Evolutionary conservation across 2,113 vertebrate genomes (phyloP).

Genomic region (Ceyx cyanopectus): DNA sequence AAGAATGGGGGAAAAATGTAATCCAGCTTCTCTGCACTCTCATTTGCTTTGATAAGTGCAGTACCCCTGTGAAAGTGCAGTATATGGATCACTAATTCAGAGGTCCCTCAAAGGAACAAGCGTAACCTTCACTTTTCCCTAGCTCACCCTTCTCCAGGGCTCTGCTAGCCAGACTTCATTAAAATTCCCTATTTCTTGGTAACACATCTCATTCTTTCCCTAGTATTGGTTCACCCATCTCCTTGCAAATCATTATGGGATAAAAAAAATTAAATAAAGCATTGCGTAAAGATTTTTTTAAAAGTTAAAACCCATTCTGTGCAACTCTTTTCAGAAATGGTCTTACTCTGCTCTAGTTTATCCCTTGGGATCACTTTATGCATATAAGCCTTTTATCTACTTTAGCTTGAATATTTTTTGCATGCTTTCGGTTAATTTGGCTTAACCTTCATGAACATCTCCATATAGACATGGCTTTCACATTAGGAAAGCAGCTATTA

Average conservation of each 20-base stretch:
- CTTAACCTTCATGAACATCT: background rate
- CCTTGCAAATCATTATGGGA: background rate
- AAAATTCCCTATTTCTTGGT: background rate
- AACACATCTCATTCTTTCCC: background rate
- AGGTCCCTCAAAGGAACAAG: background rate
- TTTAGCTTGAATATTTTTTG: background rate
- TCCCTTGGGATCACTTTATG: background rate
- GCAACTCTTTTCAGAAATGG: background rate
- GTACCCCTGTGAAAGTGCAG: background rate
- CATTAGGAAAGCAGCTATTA: background rate
- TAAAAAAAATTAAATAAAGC: background rate
- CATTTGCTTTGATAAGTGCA: background rate
- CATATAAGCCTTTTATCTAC: background rate
- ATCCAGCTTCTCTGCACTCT: background rate
- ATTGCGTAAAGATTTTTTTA: background rate
- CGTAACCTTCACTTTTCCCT: background rate
- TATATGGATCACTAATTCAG: background rate
- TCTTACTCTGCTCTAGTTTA: background rate
- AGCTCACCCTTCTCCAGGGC: background rate
- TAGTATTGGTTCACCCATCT: background rate
- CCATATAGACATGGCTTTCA: accelerated
- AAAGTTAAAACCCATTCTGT: background rate
- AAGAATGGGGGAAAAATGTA: background rate
- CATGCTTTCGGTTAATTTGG: background rate
- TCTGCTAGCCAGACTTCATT: background rate